Conservation (phyloP, 1,140 invertebrate species). For the Eulimnadia texana region DNA sequence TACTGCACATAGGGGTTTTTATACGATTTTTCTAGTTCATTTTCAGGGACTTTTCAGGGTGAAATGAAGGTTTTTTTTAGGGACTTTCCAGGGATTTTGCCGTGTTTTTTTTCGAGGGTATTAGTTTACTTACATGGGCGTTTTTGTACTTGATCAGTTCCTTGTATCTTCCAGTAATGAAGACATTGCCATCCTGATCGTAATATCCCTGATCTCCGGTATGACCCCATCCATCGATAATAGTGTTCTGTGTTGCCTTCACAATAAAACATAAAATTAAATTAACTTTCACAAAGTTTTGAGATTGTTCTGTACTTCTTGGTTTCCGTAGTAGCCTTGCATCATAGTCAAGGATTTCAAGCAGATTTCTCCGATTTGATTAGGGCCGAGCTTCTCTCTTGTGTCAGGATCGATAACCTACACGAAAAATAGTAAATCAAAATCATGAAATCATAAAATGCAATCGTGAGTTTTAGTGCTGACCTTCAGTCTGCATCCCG, state of each 20-base stretch:
- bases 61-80: not conserved
- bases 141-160: constrained; percentile 17
- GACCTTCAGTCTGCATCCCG: not conserved
- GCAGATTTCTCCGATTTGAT: constrained; percentile 49
- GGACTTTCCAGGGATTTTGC: too few relatives aligned
- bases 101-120: too few relatives aligned
- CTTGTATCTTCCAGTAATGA: constrained; percentile 21
- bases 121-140: constrained; percentile 15
- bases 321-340: constrained; percentile 39
- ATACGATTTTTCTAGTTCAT: not conserved
- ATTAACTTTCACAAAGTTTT: too few relatives aligned
- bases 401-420: constrained; percentile 42
- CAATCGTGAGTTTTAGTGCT: not conserved
- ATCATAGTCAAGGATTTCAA: constrained; percentile 47
- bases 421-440: constrained; percentile 31
- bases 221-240: constrained; percentile 30
- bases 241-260: not conserved
- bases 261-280: not conserved
- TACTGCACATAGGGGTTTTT: too few relatives aligned
- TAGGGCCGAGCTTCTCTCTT: constrained; percentile 39
- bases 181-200: constrained; percentile 19
- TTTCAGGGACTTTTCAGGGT: not conserved
- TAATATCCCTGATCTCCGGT: constrained; percentile 32
- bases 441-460: not conserved
- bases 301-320: too few relatives aligned